Conservation (phyloP, 2,888 invertebrate species). For the Cheilosia variabilis region DNA sequence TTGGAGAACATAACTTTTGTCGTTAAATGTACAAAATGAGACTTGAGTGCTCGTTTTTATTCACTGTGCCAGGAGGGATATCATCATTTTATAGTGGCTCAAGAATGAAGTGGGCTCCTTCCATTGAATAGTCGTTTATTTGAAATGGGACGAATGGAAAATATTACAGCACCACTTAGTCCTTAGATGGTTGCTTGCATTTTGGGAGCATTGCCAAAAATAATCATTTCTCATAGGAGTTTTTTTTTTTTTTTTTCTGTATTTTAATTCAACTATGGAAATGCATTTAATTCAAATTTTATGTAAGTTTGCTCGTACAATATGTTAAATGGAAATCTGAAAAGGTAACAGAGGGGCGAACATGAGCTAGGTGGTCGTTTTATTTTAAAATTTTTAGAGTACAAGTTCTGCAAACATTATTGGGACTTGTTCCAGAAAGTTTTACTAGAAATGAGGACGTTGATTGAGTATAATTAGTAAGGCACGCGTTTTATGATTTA, state of each 20-base stretch:
- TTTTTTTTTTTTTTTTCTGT: neutral
- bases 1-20: constrained; percentile 67
- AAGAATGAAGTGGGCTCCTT: constrained; percentile 61
- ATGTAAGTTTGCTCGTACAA: constrained; percentile 9
- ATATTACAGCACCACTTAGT: constrained; percentile 58
- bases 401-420: too few relatives aligned
- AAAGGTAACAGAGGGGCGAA: constrained; percentile 4
- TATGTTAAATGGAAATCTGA: constrained; percentile 7
- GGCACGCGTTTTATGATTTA: too few relatives aligned
- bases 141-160: constrained; percentile 25
- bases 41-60: constrained; percentile 69
- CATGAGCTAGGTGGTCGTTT: neutral
- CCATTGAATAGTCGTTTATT: constrained; percentile 57
- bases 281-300: constrained; percentile 33
- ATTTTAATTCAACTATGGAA: constrained; percentile 35
- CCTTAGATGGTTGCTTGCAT: constrained; percentile 23
- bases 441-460: too few relatives aligned
- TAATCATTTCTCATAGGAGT: constrained; percentile 14
- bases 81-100: constrained; percentile 70
- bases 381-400: too few relatives aligned
- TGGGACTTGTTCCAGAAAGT: too few relatives aligned
- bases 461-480: too few relatives aligned
- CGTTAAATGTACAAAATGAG: constrained; percentile 72
- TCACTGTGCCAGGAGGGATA: constrained; percentile 65
- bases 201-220: constrained; percentile 61